These are phyloP conservation scores for Heteropelma amictum DNA, from an alignment of 2,888 invertebrate genomes.

Conservation along the genomic window DNA sequence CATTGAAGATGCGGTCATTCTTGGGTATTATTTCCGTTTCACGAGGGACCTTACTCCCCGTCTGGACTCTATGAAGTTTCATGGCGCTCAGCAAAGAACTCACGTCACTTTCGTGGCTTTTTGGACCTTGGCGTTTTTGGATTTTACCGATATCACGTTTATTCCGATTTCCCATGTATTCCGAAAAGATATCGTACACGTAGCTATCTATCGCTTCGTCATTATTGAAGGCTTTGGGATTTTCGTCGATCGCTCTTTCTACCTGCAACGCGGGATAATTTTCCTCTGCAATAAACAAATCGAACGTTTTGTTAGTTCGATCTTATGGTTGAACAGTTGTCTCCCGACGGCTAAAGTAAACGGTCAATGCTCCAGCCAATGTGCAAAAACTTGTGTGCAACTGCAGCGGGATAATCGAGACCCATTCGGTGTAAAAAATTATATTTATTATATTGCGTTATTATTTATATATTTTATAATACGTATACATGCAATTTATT, in stretches of 20 bases:
- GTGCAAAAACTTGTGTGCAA: too few species aligned
- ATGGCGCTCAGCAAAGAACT: not conserved
- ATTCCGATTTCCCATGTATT: not conserved
- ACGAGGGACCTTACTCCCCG: not conserved
- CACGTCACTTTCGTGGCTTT: not conserved
- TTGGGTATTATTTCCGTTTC: not conserved
- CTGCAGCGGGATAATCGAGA: too few species aligned
- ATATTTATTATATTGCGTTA: too few species aligned
- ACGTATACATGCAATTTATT: too few species aligned
- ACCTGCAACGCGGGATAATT: not conserved
- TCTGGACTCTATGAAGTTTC: slow-evolving; percentile 6
- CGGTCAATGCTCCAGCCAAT: too few species aligned
- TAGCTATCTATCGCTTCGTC: not conserved
- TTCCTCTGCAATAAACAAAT: slow-evolving; percentile 2
- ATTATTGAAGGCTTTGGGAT: not conserved
- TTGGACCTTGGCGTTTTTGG: slow-evolving; percentile 10
- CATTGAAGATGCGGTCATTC: not conserved
- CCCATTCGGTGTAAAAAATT: too few species aligned
- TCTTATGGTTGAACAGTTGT: not conserved
- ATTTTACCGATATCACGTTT: slow-evolving; percentile 7
- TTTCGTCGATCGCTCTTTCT: not conserved
- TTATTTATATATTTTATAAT: too few species aligned
- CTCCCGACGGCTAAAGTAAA: too few species aligned
- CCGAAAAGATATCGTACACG: not conserved
- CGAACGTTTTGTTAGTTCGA: not conserved